Conservation (phyloP, 1,140 invertebrate species). For the Tyrophagus putrescentiae region DNA sequence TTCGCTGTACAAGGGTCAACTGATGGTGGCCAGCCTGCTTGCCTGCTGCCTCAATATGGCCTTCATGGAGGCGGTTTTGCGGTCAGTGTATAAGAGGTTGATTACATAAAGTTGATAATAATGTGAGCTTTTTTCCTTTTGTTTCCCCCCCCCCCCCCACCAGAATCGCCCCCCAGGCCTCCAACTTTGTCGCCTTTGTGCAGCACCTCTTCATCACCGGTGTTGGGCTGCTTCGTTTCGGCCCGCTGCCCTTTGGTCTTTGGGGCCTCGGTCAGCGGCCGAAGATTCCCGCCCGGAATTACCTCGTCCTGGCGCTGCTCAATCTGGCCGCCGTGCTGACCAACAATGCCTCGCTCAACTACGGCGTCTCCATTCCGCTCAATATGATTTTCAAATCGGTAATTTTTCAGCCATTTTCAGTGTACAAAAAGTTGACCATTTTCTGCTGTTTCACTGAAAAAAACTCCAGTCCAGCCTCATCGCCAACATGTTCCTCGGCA, state of each 20-base stretch:
- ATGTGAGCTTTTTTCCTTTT: no score
- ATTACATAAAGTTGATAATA: no score
- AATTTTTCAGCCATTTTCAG: slow-evolving; percentile 36
- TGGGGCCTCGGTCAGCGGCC: no score
- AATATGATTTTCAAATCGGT: slow-evolving; percentile 97
- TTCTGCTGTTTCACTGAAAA: slow-evolving; percentile 11
- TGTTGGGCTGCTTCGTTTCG: neutral
- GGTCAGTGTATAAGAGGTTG: no score
- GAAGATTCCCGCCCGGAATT: slow-evolving; percentile 40
- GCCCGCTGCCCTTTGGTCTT: slow-evolving; percentile 3
- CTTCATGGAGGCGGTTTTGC: no score
- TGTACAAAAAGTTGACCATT: slow-evolving; percentile 17
- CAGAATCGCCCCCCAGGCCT: slow-evolving; percentile 3
- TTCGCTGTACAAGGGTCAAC: no score
- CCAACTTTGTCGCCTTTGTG: slow-evolving; percentile 1
- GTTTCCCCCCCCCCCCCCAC: neutral
- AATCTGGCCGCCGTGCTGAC: slow-evolving; percentile 83
- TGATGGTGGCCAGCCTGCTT: no score
- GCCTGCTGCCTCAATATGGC: no score
- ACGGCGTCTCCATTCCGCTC: slow-evolving; percentile 92
- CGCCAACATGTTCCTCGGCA: slow-evolving; percentile 89
- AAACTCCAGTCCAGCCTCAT: slow-evolving; percentile 70
- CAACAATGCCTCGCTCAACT: slow-evolving; percentile 92
- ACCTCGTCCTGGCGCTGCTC: slow-evolving; percentile 65
- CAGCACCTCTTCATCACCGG: slow-evolving; percentile 5